phyloP scores from a whole-genome alignment of 2,888 invertebrate species.

The Papilio elwesi region DNA sequence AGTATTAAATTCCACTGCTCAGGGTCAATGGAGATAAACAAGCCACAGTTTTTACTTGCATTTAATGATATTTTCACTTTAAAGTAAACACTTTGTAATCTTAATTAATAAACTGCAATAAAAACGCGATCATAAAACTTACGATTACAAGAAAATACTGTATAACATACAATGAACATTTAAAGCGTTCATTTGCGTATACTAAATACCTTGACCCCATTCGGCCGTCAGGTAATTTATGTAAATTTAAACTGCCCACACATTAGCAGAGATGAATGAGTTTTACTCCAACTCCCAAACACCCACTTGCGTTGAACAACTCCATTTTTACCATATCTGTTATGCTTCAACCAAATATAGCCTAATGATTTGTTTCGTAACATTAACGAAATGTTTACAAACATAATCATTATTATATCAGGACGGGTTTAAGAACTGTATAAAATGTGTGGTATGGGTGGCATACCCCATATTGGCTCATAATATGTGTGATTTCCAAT shows the following conservation, averaged over 20 bases:
- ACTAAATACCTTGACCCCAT: conserved; percentile 69
- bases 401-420: background rate
- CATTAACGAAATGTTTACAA: background rate
- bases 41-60: background rate
- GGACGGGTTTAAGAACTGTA: no score
- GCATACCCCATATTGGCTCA: no score
- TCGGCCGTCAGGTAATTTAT: conserved; percentile 62
- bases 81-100: no score
- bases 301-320: conserved; percentile 27
- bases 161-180: conserved; percentile 27
- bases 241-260: conserved; percentile 62
- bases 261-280: conserved; percentile 41
- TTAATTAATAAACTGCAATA: background rate
- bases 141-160: background rate
- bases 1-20: background rate
- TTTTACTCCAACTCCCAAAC: conserved; percentile 27
- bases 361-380: conserved; percentile 11
- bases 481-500: no score
- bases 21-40: background rate
- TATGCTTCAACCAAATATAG: conserved; percentile 16
- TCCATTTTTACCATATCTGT: conserved; percentile 32
- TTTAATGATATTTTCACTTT: no score
- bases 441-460: no score
- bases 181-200: conserved; percentile 25
- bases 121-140: background rate